These are phyloP conservation scores for Heliconius charithonia DNA, from an alignment of 2,888 invertebrate species.

Conservation along the genomic window DNA sequence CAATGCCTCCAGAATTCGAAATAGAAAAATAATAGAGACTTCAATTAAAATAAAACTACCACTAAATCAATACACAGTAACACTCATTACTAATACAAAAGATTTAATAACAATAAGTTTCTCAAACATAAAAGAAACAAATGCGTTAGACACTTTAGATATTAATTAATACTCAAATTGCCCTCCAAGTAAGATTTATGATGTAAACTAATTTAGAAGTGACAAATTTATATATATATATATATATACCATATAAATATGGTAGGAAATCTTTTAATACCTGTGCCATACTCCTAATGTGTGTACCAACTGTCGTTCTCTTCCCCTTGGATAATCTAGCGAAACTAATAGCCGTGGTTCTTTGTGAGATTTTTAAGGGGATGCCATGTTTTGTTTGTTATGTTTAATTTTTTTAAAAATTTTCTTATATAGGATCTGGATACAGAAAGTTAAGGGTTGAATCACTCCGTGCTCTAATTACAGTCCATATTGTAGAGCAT, in stretches of 20 bases:
- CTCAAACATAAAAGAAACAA: neutral
- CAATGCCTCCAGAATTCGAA: no score
- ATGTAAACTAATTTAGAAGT: slow-evolving; percentile 17
- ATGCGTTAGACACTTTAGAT: slow-evolving; percentile 1
- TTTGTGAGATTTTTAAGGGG: slow-evolving; percentile 59
- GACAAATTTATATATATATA: slow-evolving; percentile 35
- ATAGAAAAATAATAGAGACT: no score
- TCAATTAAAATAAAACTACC: neutral
- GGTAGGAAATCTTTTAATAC: slow-evolving; percentile 47
- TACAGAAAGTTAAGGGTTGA: neutral
- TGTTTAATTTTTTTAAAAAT: neutral
- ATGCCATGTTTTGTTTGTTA: neutral
- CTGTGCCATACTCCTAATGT: slow-evolving; percentile 60
- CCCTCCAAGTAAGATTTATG: slow-evolving; percentile 8
- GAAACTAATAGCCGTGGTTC: slow-evolving; percentile 62
- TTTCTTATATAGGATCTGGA: neutral
- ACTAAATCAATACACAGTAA: neutral
- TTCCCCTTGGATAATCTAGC: slow-evolving; percentile 62
- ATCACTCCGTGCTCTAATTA: no score
- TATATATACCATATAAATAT: slow-evolving; percentile 1
- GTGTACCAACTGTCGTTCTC: slow-evolving; percentile 63
- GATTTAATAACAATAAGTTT: slow-evolving; percentile 1
- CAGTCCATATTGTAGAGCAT: neutral
- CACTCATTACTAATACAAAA: neutral
- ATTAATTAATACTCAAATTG: slow-evolving; percentile 10